Percentiles rank a stretch among this genome's conserved stretches.
phyloP scores from a whole-genome alignment of 1,140 invertebrate genomes.

The Zaprionus capensis region DNA sequence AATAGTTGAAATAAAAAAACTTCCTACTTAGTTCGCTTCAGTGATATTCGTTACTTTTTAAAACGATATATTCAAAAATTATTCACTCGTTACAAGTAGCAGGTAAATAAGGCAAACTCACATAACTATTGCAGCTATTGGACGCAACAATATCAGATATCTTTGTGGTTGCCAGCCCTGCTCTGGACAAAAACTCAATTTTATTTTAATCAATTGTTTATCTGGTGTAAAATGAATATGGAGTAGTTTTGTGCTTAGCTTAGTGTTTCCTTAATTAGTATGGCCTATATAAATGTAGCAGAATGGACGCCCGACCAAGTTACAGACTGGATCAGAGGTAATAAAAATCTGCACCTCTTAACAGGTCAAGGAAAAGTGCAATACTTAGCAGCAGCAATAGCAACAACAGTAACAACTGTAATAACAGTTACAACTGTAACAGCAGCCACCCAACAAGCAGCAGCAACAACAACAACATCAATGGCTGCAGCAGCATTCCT shows the following conservation, averaged over 20 bases:
- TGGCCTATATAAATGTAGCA: slow-evolving; percentile 95
- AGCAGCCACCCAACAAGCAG: slow-evolving; percentile 22
- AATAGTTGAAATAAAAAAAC: neutral
- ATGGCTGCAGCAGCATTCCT: slow-evolving; percentile 41
- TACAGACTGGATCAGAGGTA: slow-evolving; percentile 96
- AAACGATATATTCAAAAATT: neutral
- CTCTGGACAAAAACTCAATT: slow-evolving; percentile 46
- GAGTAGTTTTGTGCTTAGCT: slow-evolving; percentile 49
- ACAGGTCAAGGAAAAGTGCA: slow-evolving; percentile 80
- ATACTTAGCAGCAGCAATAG: slow-evolving; percentile 28
- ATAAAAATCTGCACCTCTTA: slow-evolving; percentile 43
- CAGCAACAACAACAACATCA: slow-evolving; percentile 38
- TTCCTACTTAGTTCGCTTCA: neutral
- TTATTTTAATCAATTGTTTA: slow-evolving; percentile 55
- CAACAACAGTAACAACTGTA: slow-evolving; percentile 21
- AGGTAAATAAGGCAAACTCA: slow-evolving; percentile 7
- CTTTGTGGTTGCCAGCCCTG: slow-evolving; percentile 42
- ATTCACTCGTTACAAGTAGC: neutral
- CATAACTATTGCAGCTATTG: slow-evolving; percentile 35
- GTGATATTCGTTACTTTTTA: neutral
- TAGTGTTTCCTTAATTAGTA: slow-evolving; percentile 75
- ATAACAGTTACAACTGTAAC: slow-evolving; percentile 19
- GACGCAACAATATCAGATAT: slow-evolving; percentile 53
- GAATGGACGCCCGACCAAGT: slow-evolving; percentile 97
- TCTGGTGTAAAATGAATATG: slow-evolving; percentile 54